A percentile compares a stretch with the other conserved stretches of the same genome.
Evolutionary conservation across 2,113 vertebrate genomes (phyloP).

Genomic region (Sorex fumeus): DNA sequence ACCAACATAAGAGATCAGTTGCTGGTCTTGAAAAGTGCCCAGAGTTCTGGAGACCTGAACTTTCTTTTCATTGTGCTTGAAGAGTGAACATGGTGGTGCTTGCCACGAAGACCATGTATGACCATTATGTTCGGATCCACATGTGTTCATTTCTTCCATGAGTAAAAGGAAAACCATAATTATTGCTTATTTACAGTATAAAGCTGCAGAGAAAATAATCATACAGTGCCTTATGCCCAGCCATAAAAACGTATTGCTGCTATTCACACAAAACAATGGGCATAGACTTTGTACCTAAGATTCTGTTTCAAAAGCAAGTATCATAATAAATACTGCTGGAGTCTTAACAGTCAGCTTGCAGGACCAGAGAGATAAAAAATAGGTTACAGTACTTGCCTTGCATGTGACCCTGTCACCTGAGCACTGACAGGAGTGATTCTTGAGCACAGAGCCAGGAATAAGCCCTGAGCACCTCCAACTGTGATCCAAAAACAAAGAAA

Average conservation of each 20-base stretch:
- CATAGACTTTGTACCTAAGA: neutral
- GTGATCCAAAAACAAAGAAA: neutral
- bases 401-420: too few relatives aligned
- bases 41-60: neutral
- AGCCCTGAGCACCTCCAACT: too few relatives aligned
- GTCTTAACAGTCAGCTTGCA: too few relatives aligned
- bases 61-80: neutral
- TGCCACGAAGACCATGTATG: neutral
- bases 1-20: neutral
- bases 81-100: neutral
- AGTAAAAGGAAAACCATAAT: conserved; percentile 24
- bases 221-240: neutral
- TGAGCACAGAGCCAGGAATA: too few relatives aligned
- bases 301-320: neutral
- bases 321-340: neutral
- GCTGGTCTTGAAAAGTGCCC: conserved; percentile 29
- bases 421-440: too few relatives aligned
- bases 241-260: neutral
- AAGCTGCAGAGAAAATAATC: neutral
- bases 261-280: neutral
- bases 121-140: conserved; percentile 16
- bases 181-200: neutral
- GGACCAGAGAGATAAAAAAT: too few relatives aligned
- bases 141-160: neutral
- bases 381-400: too few relatives aligned